Conservation (phyloP, 2,113 vertebrate genomes). For the Centropus bengalensis region DNA sequence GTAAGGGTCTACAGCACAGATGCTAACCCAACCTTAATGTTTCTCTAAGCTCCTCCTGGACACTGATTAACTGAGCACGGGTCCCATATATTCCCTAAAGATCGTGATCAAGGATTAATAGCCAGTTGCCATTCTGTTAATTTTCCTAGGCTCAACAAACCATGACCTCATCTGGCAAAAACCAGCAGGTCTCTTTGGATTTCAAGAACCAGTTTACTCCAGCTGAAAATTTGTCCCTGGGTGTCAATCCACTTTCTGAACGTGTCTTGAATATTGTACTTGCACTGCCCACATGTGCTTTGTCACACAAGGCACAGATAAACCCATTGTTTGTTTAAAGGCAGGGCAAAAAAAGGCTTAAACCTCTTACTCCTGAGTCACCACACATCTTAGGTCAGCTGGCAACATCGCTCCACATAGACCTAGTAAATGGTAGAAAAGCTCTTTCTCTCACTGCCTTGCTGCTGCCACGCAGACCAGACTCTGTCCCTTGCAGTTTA, state of each 20-base stretch:
- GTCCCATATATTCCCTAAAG: neutral
- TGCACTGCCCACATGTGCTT: rapidly evolving
- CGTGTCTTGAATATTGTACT: neutral
- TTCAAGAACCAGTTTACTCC: neutral
- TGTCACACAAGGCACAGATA: neutral
- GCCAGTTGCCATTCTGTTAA: neutral
- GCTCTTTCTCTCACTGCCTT: neutral
- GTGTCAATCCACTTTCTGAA: neutral
- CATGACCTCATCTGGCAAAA: neutral
- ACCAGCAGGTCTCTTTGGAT: neutral
- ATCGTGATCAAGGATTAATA: neutral
- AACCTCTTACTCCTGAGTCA: neutral
- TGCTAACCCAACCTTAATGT: rapidly evolving
- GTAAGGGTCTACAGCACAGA: neutral
- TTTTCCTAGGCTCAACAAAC: neutral
- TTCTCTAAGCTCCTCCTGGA: neutral
- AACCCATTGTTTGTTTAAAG: neutral
- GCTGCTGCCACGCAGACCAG: neutral
- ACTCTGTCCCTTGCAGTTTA: rapidly evolving
- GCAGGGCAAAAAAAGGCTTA: neutral
- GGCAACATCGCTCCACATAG: neutral
- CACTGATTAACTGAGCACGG: neutral
- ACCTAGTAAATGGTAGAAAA: neutral
- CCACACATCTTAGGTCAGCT: neutral
- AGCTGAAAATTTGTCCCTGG: neutral